Evolutionary conservation across 2,888 invertebrate genomes (phyloP), one percentile per base, ranked within the genome.

Genomic region (Plagodis pulveraria): DNA sequence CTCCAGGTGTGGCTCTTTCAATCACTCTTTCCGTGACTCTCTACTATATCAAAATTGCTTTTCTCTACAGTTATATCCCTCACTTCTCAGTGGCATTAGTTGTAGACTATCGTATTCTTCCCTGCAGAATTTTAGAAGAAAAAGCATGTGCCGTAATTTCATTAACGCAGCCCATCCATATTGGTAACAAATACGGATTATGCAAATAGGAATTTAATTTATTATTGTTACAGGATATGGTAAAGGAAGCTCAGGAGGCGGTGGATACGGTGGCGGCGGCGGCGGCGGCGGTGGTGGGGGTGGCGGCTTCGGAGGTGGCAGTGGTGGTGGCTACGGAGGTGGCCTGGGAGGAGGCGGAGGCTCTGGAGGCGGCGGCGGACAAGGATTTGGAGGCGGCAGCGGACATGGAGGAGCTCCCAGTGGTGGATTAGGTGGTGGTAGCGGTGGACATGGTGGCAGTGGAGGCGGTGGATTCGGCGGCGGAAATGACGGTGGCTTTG

Each of bases 281-380:
- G 66, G 70, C 2, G 50, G 62, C 7, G 66, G 77, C 9, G 45
- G 42, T 2, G 80, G 83, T 61, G 81, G 84, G 0, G 69, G 73
- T 6, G 66, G 71, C 6, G 62, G 50, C 0, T 56, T 63, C 5
- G 44, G 54, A 8, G 50, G 56, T 0, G 50, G 57, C 42, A 42
- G 42, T 2, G 47, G 57, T 6, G 60, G 58, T 32, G 50, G 38
- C 11, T 4, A 22, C n/a, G n/a, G n/a, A n/a, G n/a, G n/a, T 22
- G 22, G 70, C 8, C 56, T 66, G 0, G 62, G 66, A 0, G 63
- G 70, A 36, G 69, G 67, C 6, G 66, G 66, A 0, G 68, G 72
- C 1, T 60, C 68, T 0, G 59, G 63, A 6, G 61, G 71, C 0
- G 74, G 74, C 5, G 47, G 47, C 34, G 47, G 42, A 11, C 42